Base-by-base conservation (phyloP, 2,888 invertebrate genomes). In the Yponomeuta plumbellus region DNA sequence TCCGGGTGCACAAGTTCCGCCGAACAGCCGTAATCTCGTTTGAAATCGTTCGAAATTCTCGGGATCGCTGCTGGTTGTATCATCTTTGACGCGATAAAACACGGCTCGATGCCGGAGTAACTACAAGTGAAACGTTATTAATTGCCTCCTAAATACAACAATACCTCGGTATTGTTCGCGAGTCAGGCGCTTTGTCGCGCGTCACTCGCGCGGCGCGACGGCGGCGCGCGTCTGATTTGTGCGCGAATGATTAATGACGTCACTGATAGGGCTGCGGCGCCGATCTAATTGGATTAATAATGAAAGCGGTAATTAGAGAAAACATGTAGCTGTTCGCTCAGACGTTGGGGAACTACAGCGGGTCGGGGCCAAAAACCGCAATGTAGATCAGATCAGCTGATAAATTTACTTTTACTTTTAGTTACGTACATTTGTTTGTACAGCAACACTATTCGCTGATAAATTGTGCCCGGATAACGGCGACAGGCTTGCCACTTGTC, bases 161-260 rank as follows among this genome's bases (percentile, higher is more conserved):
- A 72, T 75, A 76, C 74, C 73, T 71, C 71, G 73, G 71, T 75
- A 74, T 76, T 80, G 79, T 80, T 78, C 79, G 71, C 71, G 39
- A 69, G 71, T 63, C 66, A 65, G 62, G 40, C 71, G 73, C 68
- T 66, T 44, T 63, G 63, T 63, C 21, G 44, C 63, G 11, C 44
- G 63, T 44, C 63, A 23, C 26, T 63, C 40, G 63, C 63, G 63
- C 34, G 61, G 61, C 26, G 61, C 20, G 5, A 20, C n/a, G 17
- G 57, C 58, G 21, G 1, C 17, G 22, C 58, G 23, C 20, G 63
- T 21, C 63, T 63, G 63, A 63, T 63, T 62, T 63, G 63, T 63
- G 39, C 20, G 63, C 20, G 39, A 21, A 44, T 63, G 63, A 63
- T 63, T 63, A 44, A 63, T 63, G 44, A 44, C 40, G 58, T 21